Base-by-base conservation (phyloP, 2,113 vertebrate species). In the Carassius carassius region DNA sequence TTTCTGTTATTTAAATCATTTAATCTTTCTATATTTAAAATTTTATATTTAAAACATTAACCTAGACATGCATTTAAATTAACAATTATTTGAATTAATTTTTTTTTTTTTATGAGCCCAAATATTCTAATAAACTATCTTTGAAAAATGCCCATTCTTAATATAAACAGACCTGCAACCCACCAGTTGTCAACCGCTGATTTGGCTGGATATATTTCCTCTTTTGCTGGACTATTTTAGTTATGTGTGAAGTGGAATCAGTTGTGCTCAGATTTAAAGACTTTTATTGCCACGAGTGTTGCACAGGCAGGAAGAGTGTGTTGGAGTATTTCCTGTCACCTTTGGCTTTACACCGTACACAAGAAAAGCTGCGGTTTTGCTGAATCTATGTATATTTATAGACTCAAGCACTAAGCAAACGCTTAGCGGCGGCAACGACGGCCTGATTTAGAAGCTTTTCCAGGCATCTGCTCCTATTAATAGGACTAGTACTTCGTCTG, bases 311-410 rank as follows among this genome's bases (percentile, higher is more conserved):
- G 92, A 93, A 93, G 92, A 90, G 92, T 84, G 91, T 92, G 89
- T 85, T 87, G 82, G 84, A 89, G 91, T 90, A 90, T 93, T 92
- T 94, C 93, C 93, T 92, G 90, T 89, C 90, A 93, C 92, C 90
- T 93, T 93, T 92, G 88, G 87, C 78, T 89, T 83, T 67, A 67
- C 63, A 13, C 73, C 65, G 82, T 56, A 60, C 32, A 67, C 44
- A 81, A 85, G 65, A 88, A 87, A 90, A 87, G 86, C 86, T 77
- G 87, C 80, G 87, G 91, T 86, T 80, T 77, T 82, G 47, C 82
- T 56, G 41, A 78, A 60, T 35, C 60, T n/a, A 63, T 81, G 76
- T 69, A 75, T 88, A 76, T 88, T 88, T 86, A 63, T 78, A 81
- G 85, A 29, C 78, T 58, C 4, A 6, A 75, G 41, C 8, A 7